Evolutionary conservation across 2,113 vertebrate genomes (phyloP).

Genomic region (Siniperca knerii): DNA sequence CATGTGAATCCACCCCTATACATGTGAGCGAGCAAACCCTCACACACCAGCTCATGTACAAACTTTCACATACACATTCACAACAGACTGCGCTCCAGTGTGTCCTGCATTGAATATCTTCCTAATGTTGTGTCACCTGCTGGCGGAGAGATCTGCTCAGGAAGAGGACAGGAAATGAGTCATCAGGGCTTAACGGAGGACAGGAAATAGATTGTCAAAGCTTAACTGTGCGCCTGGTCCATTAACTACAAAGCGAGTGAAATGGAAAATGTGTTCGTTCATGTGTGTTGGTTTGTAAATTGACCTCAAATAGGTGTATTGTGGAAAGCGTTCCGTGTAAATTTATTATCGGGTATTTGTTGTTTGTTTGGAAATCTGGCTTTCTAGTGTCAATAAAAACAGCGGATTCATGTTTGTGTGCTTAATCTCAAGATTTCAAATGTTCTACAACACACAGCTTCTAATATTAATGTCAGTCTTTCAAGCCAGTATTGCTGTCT

Average conservation of each 20-base stretch:
- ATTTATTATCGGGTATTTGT: background rate
- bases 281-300: background rate
- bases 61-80: background rate
- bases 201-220: slow-evolving; percentile 47
- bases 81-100: background rate
- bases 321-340: background rate
- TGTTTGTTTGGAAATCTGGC: background rate
- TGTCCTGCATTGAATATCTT: background rate
- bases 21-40: background rate
- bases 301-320: background rate
- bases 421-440: background rate
- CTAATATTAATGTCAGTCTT: background rate
- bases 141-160: slow-evolving; percentile 7
- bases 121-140: slow-evolving; percentile 36
- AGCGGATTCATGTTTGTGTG: background rate
- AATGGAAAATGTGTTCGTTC: slow-evolving; percentile 8
- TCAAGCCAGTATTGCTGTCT: background rate
- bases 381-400: background rate
- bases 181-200: slow-evolving; percentile 33
- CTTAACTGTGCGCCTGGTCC: slow-evolving; percentile 21
- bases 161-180: slow-evolving; percentile 54
- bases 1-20: slow-evolving; percentile 19
- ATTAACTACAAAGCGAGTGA: slow-evolving; percentile 33
- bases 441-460: background rate
- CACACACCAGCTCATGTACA: background rate